A percentile compares a stretch with the other conserved stretches of the same genome.
Evolutionary conservation across 2,888 invertebrate genomes (phyloP).

Genomic region (Lasius platythorax): DNA sequence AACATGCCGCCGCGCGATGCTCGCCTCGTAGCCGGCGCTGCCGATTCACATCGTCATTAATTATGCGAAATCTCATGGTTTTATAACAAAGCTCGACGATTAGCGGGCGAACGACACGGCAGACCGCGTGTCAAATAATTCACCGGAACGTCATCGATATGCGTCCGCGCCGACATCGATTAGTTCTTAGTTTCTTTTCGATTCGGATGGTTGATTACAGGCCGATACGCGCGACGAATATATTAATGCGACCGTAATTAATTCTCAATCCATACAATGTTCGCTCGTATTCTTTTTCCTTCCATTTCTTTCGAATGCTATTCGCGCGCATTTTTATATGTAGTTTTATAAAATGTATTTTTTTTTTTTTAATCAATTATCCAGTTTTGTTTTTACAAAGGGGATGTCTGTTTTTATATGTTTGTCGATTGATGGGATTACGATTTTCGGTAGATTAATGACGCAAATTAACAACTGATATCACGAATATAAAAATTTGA

Average conservation of each 20-base stretch:
- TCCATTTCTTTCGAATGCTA: background rate
- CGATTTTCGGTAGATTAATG: background rate
- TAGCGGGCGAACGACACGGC: slow-evolving; percentile 12
- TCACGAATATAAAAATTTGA: slow-evolving; percentile 42
- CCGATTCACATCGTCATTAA: slow-evolving; percentile 49
- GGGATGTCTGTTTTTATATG: background rate
- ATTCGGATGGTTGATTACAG: background rate
- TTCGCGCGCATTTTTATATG: background rate
- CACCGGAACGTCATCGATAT: slow-evolving; percentile 22
- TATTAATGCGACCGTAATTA: slow-evolving; percentile 17
- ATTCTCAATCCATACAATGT: background rate
- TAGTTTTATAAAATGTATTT: background rate
- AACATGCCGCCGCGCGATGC: slow-evolving; percentile 32
- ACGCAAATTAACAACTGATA: background rate
- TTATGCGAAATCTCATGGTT: slow-evolving; percentile 51
- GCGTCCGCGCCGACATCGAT: slow-evolving; percentile 23
- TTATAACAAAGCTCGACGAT: slow-evolving; percentile 46
- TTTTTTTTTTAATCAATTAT: background rate
- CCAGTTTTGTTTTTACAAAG: background rate
- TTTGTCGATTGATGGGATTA: background rate
- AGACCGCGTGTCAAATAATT: slow-evolving; percentile 38
- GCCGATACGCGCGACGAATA: slow-evolving; percentile 8
- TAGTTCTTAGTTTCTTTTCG: slow-evolving; percentile 23
- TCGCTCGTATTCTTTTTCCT: background rate
- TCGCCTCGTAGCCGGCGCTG: slow-evolving; percentile 7